Evolutionary conservation across 2,797 vertebrate species (phyloP), one percentile per base, ranked within the genome.

Genomic region (Argya squamiceps): DNA sequence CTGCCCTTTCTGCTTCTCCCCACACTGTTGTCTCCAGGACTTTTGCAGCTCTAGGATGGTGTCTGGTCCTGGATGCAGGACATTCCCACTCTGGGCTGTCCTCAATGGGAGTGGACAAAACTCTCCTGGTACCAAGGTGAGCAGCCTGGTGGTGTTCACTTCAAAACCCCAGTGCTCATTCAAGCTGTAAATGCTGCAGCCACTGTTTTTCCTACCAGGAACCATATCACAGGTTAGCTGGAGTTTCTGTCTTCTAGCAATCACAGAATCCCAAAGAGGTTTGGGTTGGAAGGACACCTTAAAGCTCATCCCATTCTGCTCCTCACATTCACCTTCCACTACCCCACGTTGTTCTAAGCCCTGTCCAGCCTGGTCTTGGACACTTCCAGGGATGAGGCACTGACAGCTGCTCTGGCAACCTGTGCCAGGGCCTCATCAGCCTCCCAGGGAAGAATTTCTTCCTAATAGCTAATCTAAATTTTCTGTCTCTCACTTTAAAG

Each of bases 191-290:
- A 17, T 2, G 1, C 53, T 81, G 17, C 11, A 30, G 22, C 29
- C 63, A n/a, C 29, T 1, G 0, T 68, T 56, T 26, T 12, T 67
- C 53, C 58, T 22, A 8, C 64, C 32, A 20, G 29, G 44, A 74
- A 2, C n/a, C 63, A 13, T 0, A 2, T 62, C 34, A 52, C 0
- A 0, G 20, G 11, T 63, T 39, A 24, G 36, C 49, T 53, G 5
- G 4, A 22, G 23, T 64, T 55, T 6, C 11, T 84, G 52, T 63
- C 32, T 59, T 70, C 18, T 11, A 44, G 39, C 30, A 46, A 1
- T 19, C 47, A 74, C 18, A 75, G 62, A 81, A 68, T 74, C 34
- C 22, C 41, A 32, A 52, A 67, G 53, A 16, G 9, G 36, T 68
- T 68, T 47, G 62, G 6, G 18, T n/a, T 47, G 27, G 26, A 52